These are phyloP conservation scores for Lophius piscatorius DNA, from an alignment of 2,113 vertebrate genomes.

Conservation along the genomic window DNA sequence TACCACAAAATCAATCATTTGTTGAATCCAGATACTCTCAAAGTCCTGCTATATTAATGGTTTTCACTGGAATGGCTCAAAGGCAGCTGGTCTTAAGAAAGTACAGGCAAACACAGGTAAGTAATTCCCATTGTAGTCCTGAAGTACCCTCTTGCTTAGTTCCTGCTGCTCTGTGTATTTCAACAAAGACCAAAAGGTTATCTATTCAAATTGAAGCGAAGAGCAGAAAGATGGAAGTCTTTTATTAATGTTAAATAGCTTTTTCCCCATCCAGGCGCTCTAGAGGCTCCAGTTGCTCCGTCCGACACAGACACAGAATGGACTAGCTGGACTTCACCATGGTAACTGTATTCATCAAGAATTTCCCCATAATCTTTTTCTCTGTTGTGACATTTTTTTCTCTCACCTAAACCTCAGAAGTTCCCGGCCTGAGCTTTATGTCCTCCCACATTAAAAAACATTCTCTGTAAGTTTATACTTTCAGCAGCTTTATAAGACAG, in stretches of 20 bases:
- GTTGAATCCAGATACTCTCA: too few relatives aligned
- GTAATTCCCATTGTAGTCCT: constrained; percentile 19
- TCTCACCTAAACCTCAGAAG: too few relatives aligned
- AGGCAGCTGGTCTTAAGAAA: too few relatives aligned
- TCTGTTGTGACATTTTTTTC: too few relatives aligned
- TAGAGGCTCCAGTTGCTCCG: constrained; percentile 15
- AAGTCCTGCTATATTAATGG: neutral
- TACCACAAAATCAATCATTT: too few relatives aligned
- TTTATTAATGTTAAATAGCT: constrained; percentile 39
- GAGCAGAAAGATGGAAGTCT: constrained; percentile 26
- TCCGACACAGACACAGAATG: neutral
- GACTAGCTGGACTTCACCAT: constrained; percentile 35
- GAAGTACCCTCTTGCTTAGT: constrained; percentile 16
- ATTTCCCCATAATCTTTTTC: too few relatives aligned
- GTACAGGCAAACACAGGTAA: constrained; percentile 26
- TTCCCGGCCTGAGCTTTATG: too few relatives aligned
- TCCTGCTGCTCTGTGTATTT: constrained; percentile 7
- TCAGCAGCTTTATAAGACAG: too few relatives aligned
- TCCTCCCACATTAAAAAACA: too few relatives aligned
- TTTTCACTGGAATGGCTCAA: constrained; percentile 14
- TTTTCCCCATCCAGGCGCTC: constrained; percentile 10
- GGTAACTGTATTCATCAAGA: constrained; percentile 26
- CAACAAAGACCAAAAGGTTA: constrained; percentile 13
- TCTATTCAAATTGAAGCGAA: constrained; percentile 33
- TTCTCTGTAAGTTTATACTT: too few relatives aligned